Evolutionary conservation across 2,888 invertebrate genomes (phyloP), one percentile per base, ranked within the genome.

Genomic region (Lysandra bellargus): DNA sequence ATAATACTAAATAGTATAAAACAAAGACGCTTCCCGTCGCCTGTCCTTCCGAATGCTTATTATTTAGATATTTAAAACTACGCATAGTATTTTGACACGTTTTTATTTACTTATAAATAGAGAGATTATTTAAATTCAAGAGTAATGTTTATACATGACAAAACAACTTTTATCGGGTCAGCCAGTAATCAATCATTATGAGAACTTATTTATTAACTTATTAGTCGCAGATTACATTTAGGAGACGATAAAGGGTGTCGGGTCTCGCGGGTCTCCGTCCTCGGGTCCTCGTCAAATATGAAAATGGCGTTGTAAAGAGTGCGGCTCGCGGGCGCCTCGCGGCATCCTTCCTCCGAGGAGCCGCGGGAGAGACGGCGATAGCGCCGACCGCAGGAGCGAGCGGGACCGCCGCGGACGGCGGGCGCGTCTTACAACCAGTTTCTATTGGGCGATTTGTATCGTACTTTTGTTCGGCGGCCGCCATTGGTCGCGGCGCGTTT

Each of bases 361-460:
- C 78, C 77, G 79, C 81, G 82, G 81, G 84, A 85, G 84, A 84
- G 83, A 85, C 79, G 80, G 81, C 77, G 30, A 81, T 84, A 84
- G 74, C 81, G 73, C 74, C 79, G 78, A 75, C 76, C 80, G 33
- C 57, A 81, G 81, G 90, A 82, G 83, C 85, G 90, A 91, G 84
- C 85, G 90, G 86, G 91, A 90, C 83, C 83, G 84, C 83, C 80
- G 84, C 85, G 88, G 81, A 80, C 82, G 80, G 84, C 82, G 83
- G 84, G 85, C 86, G 83, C 90, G 87, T 90, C 91, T 91, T 88
- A 85, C 84, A 86, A 85, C 83, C 83, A 82, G 82, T 81, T 86
- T 87, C 87, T 86, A 90, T 90, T 90, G 89, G 89, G 82, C 86
- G 86, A 87, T 87, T 86, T 88, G 89, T 88, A 87, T 88, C 87